These are phyloP conservation scores for Triops cancriformis DNA, from an alignment of 1,140 invertebrate species.

Conservation along the genomic window DNA sequence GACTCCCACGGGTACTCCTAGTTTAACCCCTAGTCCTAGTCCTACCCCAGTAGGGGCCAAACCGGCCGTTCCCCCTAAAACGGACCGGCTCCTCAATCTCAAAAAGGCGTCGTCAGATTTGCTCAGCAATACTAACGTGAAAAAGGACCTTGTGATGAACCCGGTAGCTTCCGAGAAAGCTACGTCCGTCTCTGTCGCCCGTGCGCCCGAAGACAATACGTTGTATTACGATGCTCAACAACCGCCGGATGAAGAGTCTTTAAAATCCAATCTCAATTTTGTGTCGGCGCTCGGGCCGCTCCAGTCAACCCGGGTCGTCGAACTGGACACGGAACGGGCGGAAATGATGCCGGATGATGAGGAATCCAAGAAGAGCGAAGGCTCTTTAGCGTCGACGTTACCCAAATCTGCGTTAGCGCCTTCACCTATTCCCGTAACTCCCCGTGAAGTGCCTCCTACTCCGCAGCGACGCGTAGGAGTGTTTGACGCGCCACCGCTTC, in stretches of 20 bases:
- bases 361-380: slow-evolving; percentile 27
- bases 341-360: slow-evolving; percentile 31
- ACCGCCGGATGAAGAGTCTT: slow-evolving; percentile 24
- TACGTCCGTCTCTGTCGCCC: background rate
- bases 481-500: background rate
- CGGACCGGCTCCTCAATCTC: background rate
- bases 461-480: background rate
- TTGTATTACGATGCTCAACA: slow-evolving; percentile 27
- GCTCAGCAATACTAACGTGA: background rate
- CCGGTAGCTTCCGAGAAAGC: background rate
- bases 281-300: background rate
- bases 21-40: background rate
- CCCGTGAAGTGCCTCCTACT: background rate
- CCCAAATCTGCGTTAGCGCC: background rate
- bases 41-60: background rate
- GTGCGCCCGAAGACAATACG: slow-evolving; percentile 16
- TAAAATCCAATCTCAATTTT: slow-evolving; percentile 20
- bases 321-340: slow-evolving; percentile 29
- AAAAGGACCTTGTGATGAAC: background rate
- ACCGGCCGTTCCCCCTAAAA: background rate
- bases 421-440: background rate
- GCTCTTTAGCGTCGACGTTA: slow-evolving; percentile 17
- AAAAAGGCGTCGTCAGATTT: background rate
- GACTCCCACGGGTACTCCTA: background rate
- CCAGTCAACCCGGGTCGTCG: background rate